Evolutionary conservation across 2,113 vertebrate species (phyloP), one percentile per base, ranked within the genome.

Genomic region (Apeltes quadracus): DNA sequence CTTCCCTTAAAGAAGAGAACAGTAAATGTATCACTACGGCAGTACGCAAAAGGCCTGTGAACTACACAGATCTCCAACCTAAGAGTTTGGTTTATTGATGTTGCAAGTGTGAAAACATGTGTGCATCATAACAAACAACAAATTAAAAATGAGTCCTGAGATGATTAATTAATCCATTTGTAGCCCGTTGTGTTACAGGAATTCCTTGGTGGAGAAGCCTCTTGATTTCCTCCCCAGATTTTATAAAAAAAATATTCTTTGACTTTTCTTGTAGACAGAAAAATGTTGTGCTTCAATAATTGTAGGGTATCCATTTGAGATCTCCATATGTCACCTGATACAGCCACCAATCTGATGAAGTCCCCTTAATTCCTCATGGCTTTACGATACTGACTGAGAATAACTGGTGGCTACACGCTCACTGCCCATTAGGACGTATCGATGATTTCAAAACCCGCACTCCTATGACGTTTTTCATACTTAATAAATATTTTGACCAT

Each of bases 401-500:
- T 72, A 72, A 83, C 57, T 78, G 51, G 50, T 4, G 56, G 84
- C 87, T 84, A 88, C 84, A 84, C 84, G 75, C 44, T 84, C 70
- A 80, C 85, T 86, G 64, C 68, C 72, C 36, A 27, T 78, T 64
- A 65, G 41, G 54, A 78, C 62, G 36, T 18, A 53, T 38, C 32
- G 44, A 15, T 56, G 13, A 59, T 72, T 69, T 76, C 32, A 43
- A 72, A 72, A 74, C 41, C 41, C 16, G 23, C 51, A 43, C 58
- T 77, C 39, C 39, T 25, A 46, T 51, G 38, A 70, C 72, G 50
- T 64, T 72, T 73, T 32, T 39, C 7, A 75, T 54, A 55, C 59
- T 69, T 65, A 59, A 22, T 64, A 67, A 67, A 57, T 69, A 39
- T 81, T 70, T 72, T 59, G 38, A 58, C 34, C 55, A 32, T 66